phyloP scores from a whole-genome alignment of 2,888 invertebrate genomes.

The Agrotis clavis region DNA sequence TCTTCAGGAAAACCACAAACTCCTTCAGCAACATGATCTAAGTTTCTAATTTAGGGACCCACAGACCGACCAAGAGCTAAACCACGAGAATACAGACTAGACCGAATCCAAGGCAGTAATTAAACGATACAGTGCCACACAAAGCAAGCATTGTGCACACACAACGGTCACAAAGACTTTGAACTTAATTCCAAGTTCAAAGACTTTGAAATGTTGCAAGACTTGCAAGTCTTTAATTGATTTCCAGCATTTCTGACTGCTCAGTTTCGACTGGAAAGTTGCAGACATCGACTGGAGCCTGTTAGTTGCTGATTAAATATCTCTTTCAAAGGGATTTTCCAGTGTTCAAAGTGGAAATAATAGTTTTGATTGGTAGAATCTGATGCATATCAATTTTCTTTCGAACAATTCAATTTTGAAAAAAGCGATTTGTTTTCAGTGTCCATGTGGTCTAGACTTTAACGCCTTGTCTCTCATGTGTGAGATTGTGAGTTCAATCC shows the following conservation, averaged over 20 bases:
- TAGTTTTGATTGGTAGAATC: not conserved
- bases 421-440: not conserved
- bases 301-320: constrained; percentile 29
- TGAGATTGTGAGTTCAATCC: not conserved
- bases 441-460: no score
- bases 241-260: constrained; percentile 9
- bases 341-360: not conserved
- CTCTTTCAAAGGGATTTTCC: constrained; percentile 6
- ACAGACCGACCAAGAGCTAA: not conserved
- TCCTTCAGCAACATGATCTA: not conserved
- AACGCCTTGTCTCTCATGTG: no score
- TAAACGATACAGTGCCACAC: constrained; percentile 17
- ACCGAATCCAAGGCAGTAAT: constrained; percentile 29
- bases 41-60: not conserved
- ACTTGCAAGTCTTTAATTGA: constrained; percentile 37
- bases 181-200: constrained; percentile 40
- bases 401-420: not conserved
- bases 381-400: not conserved
- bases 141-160: constrained; percentile 28
- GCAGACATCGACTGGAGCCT: not conserved
- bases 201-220: constrained; percentile 34
- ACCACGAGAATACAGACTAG: not conserved
- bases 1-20: not conserved
- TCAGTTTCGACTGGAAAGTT: not conserved
- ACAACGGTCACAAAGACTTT: constrained; percentile 35